A percentile compares a stretch with the other conserved stretches of the same genome.
Evolutionary conservation across 2,888 invertebrate species (phyloP).

Genomic region (Drosophila fulvimacula): DNA sequence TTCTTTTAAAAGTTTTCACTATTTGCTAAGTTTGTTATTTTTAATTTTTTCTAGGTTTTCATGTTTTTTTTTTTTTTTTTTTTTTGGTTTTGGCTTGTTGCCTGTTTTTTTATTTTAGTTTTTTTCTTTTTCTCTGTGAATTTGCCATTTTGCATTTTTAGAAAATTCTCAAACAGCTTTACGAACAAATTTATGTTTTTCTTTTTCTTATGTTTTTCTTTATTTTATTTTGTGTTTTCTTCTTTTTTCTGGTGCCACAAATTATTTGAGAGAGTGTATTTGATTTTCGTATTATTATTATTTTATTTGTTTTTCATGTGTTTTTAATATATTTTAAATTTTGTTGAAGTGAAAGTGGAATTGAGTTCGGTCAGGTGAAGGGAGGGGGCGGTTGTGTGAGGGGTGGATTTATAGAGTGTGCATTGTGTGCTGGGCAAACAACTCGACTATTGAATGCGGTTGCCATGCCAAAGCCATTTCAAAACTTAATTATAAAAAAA

Average conservation of each 20-base stretch:
- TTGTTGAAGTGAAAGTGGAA: neutral
- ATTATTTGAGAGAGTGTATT: slow-evolving; percentile 16
- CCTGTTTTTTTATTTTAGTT: slow-evolving; percentile 22
- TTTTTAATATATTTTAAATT: neutral
- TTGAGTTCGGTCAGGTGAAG: neutral
- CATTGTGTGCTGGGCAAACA: slow-evolving; percentile 10
- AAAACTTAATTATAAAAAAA: slow-evolving; percentile 43
- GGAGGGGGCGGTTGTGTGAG: neutral
- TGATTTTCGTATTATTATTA: neutral
- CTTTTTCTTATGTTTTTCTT: neutral
- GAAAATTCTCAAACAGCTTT: slow-evolving; percentile 65
- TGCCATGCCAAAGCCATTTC: slow-evolving; percentile 12
- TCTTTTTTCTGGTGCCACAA: slow-evolving; percentile 63
- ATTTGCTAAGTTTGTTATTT: slow-evolving; percentile 48
- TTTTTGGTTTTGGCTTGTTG: slow-evolving; percentile 32
- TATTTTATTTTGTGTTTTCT: slow-evolving; percentile 1
- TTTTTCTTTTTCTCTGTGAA: slow-evolving; percentile 35
- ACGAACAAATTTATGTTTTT: slow-evolving; percentile 52
- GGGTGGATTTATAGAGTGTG: neutral
- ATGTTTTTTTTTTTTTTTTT: slow-evolving; percentile 2
- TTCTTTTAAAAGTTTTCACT: slow-evolving; percentile 63
- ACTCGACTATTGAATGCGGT: slow-evolving; percentile 21
- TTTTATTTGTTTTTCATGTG: neutral
- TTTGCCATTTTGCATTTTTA: slow-evolving; percentile 56
- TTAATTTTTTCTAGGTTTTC: slow-evolving; percentile 11